A percentile compares a stretch with the other conserved stretches of the same genome.
Conservation (phyloP, 2,888 invertebrate species). For the Drosophila sordidula region DNA sequence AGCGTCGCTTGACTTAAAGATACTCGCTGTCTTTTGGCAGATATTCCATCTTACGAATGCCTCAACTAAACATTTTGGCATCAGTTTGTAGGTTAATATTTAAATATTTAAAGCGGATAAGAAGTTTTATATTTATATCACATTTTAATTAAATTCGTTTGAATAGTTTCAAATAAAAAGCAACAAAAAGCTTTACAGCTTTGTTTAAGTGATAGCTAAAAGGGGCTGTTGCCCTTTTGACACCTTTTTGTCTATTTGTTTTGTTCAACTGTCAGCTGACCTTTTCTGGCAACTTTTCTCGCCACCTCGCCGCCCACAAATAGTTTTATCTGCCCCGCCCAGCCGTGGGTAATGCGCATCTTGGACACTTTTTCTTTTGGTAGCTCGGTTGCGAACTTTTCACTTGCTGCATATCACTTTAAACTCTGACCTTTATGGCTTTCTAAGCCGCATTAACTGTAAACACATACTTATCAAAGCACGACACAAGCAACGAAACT, state of each 20-base stretch:
- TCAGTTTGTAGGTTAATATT: too few relatives aligned
- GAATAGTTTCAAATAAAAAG: too few relatives aligned
- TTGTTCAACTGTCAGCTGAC: background rate
- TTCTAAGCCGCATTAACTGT: conserved; percentile 40
- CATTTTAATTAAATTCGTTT: too few relatives aligned
- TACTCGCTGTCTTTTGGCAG: background rate
- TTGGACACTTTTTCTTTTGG: background rate
- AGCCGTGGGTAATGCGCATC: background rate
- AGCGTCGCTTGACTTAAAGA: background rate
- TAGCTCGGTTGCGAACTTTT: conserved; percentile 11
- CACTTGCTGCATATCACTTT: conserved; percentile 14
- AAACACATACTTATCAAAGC: conserved; percentile 29
- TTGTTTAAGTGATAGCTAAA: background rate
- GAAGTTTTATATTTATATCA: too few relatives aligned
- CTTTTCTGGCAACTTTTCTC: background rate
- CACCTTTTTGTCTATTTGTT: background rate
- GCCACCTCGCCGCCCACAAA: conserved; percentile 1
- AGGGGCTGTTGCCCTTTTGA: too few relatives aligned
- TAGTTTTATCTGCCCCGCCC: conserved; percentile 5
- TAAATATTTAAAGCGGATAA: too few relatives aligned
- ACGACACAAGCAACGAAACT: conserved; percentile 17
- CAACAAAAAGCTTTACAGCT: too few relatives aligned
- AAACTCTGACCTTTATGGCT: conserved; percentile 37
- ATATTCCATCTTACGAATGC: background rate
- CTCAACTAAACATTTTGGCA: background rate